A percentile compares a stretch with the other conserved stretches of the same genome.
Conservation (phyloP, 1,140 invertebrate genomes). For the Palaemon carinicauda region DNA sequence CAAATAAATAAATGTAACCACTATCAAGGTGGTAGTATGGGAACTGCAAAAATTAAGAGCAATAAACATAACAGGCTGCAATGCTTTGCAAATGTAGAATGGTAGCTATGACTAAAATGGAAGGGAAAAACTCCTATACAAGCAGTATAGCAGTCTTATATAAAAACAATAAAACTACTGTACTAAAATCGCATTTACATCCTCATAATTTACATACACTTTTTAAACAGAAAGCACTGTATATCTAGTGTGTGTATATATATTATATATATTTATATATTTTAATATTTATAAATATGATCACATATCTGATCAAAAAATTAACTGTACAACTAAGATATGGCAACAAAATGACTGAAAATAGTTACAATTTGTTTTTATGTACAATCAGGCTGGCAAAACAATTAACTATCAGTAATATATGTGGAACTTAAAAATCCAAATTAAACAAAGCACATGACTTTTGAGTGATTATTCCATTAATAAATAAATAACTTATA, state of each 20-base stretch:
- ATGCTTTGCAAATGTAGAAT: no score
- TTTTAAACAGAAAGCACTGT: no score
- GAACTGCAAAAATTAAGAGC: no score
- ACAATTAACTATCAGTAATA: conserved; percentile 21
- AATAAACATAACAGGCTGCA: no score
- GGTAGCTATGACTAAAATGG: no score
- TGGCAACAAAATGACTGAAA: conserved; percentile 45
- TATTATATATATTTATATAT: conserved; percentile 16
- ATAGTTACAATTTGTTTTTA: conserved; percentile 25
- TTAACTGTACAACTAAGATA: conserved; percentile 45
- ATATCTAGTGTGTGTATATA: conserved; percentile 9
- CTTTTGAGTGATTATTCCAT: no score
- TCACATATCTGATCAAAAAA: conserved; percentile 25
- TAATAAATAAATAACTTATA: neutral
- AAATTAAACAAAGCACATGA: conserved; percentile 20
- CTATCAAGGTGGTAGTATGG: no score
- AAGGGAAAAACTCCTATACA: no score
- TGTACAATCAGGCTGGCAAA: conserved; percentile 31
- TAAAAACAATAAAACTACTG: no score
- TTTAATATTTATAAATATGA: conserved; percentile 24
- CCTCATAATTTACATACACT: neutral
- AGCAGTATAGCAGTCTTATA: no score
- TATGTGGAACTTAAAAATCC: conserved; percentile 11
- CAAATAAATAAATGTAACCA: no score
- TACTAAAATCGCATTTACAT: neutral